Base-by-base conservation (phyloP, 2,113 vertebrate genomes). In the Pipra filicauda region DNA sequence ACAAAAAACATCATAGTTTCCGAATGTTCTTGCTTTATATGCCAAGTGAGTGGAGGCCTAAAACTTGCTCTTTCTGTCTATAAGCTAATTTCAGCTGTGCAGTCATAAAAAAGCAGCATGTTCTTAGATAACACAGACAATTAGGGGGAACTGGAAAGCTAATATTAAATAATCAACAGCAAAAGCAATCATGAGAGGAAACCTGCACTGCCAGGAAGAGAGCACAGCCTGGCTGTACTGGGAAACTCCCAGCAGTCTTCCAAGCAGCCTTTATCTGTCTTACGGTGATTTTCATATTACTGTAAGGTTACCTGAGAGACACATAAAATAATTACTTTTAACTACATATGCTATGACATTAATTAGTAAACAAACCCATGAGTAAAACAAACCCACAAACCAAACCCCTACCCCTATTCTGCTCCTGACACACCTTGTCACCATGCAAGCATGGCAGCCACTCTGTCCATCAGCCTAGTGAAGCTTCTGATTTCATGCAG, bases 161-260 rank as follows among this genome's bases (percentile, higher is more conserved):
- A 73, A 78, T 84, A 80, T 57, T 85, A 81, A 93, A 84, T 65
- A 86, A 88, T 65, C 24, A 78, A 44, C 48, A 69, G 70, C 1
- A 5, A 91, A 93, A 85, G 35, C 33, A 78, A 76, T 70, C 64
- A 74, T 16, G 20, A 86, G 70, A 70, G 52, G 46, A 82, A 89
- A 49, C 33, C 28, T 37, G 35, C 54, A 19, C 48, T 71, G 74
- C 66, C 0, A 1, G 93, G 74, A 95, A 94, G 66, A 88, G 31
- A 78, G 44, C 41, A 41, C 27, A 85, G 86, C 96, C 97, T 97
- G 91, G 97, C 98, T 93, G 96, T 95, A 39, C 73, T 93, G 10
- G 98, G 98, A 86, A 98, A 97, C 61, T 98, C 98, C 91, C 95
- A 96, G 97, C 98, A 98, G 85, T 95, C 93, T 83, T 98, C 98